These are phyloP conservation scores for Globicephala melas DNA, from an alignment of 2,113 vertebrate species.

Conservation along the genomic window DNA sequence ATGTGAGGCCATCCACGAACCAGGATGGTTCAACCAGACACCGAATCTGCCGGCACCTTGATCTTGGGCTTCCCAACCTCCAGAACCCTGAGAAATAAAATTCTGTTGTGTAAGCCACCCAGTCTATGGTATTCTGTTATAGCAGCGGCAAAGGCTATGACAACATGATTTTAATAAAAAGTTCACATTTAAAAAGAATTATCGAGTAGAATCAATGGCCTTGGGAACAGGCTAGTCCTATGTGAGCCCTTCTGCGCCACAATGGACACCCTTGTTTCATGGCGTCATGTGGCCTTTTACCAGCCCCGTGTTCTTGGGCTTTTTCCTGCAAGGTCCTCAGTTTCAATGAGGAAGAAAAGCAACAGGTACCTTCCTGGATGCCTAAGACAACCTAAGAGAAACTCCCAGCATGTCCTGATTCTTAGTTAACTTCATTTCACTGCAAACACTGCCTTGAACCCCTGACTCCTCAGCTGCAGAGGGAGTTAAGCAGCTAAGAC, in stretches of 20 bases:
- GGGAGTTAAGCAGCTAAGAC: not conserved
- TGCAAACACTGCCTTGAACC: not conserved
- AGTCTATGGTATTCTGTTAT: not conserved
- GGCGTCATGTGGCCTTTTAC: rapidly evolving
- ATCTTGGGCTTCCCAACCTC: not conserved
- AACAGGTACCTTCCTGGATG: too few relatives aligned
- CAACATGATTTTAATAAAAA: not conserved
- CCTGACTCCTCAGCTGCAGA: not conserved
- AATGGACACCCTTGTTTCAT: not conserved
- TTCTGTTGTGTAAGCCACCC: not conserved
- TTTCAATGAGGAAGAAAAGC: not conserved
- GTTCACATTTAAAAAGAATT: not conserved
- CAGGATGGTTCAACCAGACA: not conserved
- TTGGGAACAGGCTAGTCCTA: not conserved
- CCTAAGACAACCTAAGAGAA: not conserved
- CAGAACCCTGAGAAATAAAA: not conserved
- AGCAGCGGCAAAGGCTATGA: not conserved
- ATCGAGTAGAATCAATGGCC: not conserved
- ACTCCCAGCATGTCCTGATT: not conserved
- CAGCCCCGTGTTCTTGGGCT: not conserved
- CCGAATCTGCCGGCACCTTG: rapidly evolving
- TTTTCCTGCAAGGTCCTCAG: not conserved
- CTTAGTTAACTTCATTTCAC: not conserved
- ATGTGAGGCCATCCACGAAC: not conserved
- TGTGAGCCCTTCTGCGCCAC: rapidly evolving